Evolutionary conservation across 2,113 vertebrate species (phyloP).

Genomic region (Rhinogobius similis): DNA sequence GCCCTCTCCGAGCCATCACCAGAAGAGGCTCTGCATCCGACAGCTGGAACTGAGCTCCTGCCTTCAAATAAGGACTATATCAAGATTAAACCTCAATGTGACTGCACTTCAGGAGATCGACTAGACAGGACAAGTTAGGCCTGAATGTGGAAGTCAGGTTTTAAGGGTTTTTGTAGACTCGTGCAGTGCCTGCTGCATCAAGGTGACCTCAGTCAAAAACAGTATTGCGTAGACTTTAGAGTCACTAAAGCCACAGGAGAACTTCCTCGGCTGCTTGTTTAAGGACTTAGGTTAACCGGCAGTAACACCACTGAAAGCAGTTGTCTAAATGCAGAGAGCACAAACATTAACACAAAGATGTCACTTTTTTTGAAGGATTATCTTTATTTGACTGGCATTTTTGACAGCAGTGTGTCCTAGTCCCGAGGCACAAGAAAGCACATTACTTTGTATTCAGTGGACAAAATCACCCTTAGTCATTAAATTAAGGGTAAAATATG

Average conservation of each 20-base stretch:
- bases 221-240: conserved; percentile 4
- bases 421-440: conserved; percentile 10
- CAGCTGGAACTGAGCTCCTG: conserved; percentile 68
- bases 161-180: conserved; percentile 21
- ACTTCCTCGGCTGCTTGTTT: neutral
- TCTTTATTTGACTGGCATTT: conserved; percentile 35
- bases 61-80: neutral
- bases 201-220: conserved; percentile 9
- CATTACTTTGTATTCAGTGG: neutral
- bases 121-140: conserved; percentile 37
- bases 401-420: conserved; percentile 6
- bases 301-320: conserved; percentile 1
- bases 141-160: conserved; percentile 19
- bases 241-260: neutral
- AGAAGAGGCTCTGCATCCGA: conserved; percentile 69
- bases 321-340: conserved; percentile 11
- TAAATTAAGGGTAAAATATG: neutral
- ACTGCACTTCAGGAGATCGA: conserved; percentile 12
- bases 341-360: conserved; percentile 12
- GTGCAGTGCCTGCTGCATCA: neutral
- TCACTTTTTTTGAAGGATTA: neutral
- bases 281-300: neutral
- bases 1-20: conserved; percentile 72
- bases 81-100: conserved; percentile 23
- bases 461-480: conserved; percentile 10